phyloP scores from a whole-genome alignment of 2,113 vertebrate genomes.

The Platysternon megacephalum region DNA sequence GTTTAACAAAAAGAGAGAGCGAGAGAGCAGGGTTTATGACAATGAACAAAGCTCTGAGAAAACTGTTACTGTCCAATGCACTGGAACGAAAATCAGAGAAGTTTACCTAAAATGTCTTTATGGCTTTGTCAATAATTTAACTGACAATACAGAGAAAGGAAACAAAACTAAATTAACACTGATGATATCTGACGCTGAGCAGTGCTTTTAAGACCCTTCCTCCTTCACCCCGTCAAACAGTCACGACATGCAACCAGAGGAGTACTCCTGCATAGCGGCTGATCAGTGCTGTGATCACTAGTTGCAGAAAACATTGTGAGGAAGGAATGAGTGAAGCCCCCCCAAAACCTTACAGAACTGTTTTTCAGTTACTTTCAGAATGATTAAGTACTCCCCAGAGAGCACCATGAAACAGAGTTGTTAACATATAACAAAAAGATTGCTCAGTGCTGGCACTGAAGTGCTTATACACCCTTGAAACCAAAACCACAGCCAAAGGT shows the following conservation, averaged over 20 bases:
- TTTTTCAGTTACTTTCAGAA: not conserved
- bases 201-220: not conserved
- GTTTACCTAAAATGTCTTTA: not conserved
- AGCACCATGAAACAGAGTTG: not conserved
- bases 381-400: not conserved
- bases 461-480: too few species aligned
- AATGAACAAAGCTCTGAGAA: not conserved
- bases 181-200: not conserved
- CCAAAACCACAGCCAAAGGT: not conserved
- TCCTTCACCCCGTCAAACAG: not conserved
- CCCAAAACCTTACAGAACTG: not conserved
- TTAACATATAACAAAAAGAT: not conserved
- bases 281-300: not conserved
- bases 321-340: not conserved
- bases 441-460: too few species aligned
- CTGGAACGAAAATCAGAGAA: not conserved
- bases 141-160: not conserved
- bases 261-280: not conserved
- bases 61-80: not conserved
- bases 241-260: not conserved
- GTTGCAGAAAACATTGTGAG: not conserved
- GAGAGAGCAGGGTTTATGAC: not conserved
- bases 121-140: not conserved
- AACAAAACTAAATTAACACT: not conserved
- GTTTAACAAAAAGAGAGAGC: not conserved